Evolutionary conservation across 2,113 vertebrate species (phyloP).

Genomic region (Trochalopteron elliotii): DNA sequence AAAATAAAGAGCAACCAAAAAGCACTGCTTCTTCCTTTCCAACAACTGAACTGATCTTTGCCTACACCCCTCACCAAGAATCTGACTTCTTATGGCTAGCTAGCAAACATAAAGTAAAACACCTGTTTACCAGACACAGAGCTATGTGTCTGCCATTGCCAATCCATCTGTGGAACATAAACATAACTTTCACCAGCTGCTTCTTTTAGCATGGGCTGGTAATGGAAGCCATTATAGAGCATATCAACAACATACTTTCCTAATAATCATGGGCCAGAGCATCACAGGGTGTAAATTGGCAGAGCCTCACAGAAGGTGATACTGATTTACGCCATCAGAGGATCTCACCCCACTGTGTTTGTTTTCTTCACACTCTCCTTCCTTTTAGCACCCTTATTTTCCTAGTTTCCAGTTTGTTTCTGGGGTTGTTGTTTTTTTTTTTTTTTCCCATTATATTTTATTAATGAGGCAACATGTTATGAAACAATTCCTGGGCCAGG

Average conservation of each 20-base stretch:
- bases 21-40: slow-evolving; percentile 3
- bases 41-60: slow-evolving; percentile 22
- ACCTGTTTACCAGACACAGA: slow-evolving; percentile 74
- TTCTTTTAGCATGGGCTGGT: slow-evolving; percentile 65
- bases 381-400: not conserved
- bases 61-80: slow-evolving; percentile 27
- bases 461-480: slow-evolving; percentile 11
- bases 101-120: slow-evolving; percentile 68
- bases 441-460: not conserved
- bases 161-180: slow-evolving; percentile 67
- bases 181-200: slow-evolving; percentile 76
- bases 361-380: not conserved
- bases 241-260: slow-evolving; percentile 53
- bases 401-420: not conserved
- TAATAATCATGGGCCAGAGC: slow-evolving; percentile 47
- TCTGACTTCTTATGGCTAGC: slow-evolving; percentile 62
- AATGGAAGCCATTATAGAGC: slow-evolving; percentile 58
- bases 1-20: not conserved
- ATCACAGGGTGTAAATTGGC: slow-evolving; percentile 39
- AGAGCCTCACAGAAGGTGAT: not conserved
- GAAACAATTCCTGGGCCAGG: slow-evolving; percentile 13
- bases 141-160: slow-evolving; percentile 55
- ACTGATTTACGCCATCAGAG: not conserved
- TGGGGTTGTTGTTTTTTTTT: not conserved
- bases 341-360: not conserved